These are phyloP conservation scores for Fratercula arctica DNA, from an alignment of 2,797 vertebrate species.

Conservation along the genomic window DNA sequence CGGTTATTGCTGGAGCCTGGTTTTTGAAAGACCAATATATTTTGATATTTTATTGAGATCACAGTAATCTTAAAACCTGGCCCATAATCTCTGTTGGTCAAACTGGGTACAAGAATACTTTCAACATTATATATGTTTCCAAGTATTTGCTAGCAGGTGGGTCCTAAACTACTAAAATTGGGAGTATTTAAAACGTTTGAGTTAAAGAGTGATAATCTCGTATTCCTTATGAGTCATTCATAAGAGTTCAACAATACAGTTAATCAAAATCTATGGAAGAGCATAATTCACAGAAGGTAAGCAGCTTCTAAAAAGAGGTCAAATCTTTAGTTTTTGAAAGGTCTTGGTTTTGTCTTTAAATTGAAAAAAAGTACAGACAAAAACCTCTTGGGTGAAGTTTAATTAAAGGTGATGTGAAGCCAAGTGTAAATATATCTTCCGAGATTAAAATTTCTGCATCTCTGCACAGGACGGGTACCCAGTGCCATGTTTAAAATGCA, in stretches of 20 bases:
- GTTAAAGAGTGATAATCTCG: not conserved
- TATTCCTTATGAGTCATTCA: not conserved
- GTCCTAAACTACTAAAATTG: not conserved
- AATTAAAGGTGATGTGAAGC: conserved; percentile 36
- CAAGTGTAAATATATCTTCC: conserved; percentile 7
- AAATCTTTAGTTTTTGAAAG: not conserved
- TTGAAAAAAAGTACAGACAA: not conserved
- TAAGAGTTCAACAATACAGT: not conserved
- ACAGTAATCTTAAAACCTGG: not conserved
- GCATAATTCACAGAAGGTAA: not conserved
- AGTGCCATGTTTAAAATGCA: conserved; percentile 19
- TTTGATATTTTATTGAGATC: not conserved
- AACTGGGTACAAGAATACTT: not conserved
- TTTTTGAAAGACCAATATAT: not conserved
- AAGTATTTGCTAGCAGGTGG: not conserved
- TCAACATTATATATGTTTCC: not conserved
- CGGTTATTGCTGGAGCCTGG: not conserved
- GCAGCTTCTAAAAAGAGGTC: not conserved
- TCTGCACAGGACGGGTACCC: conserved; percentile 21
- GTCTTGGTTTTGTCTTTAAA: not conserved
- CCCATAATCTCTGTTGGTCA: not conserved
- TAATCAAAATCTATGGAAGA: not conserved
- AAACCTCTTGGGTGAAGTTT: not conserved
- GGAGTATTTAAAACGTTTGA: not conserved
- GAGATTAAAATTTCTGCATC: conserved; percentile 51